A percentile compares a stretch with the other conserved stretches of the same genome.
Conservation (phyloP, 2,888 invertebrate genomes). For the Melanargia galathea region DNA sequence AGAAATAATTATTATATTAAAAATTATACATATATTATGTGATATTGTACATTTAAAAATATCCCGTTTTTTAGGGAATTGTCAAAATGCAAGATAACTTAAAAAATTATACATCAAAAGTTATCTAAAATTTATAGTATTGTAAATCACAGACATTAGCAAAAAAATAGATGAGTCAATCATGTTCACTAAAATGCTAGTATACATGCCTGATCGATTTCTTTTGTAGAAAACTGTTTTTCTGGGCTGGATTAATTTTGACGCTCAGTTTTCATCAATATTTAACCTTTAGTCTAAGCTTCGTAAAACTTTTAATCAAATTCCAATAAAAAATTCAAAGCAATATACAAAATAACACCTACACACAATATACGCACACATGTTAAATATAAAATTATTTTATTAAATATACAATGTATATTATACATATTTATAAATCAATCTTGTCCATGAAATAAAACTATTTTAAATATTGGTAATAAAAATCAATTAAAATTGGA, state of each 20-base stretch:
- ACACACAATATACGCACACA: neutral
- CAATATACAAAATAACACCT: neutral
- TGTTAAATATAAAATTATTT: neutral
- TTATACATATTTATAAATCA: conserved; percentile 2
- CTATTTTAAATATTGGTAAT: conserved; percentile 1
- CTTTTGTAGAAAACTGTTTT: no score
- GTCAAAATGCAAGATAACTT: neutral
- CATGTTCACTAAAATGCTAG: no score
- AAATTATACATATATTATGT: conserved; percentile 15
- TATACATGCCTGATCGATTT: no score
- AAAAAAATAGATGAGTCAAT: no score
- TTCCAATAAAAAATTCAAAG: neutral
- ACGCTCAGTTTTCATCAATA: no score
- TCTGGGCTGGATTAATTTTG: no score
- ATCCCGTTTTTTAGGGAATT: neutral
- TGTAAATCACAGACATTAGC: no score
- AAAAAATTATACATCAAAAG: neutral
- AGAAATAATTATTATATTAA: conserved; percentile 44
- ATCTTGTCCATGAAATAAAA: neutral
- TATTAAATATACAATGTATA: neutral
- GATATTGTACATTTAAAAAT: neutral
- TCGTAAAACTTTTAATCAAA: neutral
- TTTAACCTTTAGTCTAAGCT: no score
- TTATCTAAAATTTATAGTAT: neutral
- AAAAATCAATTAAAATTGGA: conserved; percentile 1